Evolutionary conservation across 2,888 invertebrate species (phyloP).

Genomic region (Diaperis boleti): DNA sequence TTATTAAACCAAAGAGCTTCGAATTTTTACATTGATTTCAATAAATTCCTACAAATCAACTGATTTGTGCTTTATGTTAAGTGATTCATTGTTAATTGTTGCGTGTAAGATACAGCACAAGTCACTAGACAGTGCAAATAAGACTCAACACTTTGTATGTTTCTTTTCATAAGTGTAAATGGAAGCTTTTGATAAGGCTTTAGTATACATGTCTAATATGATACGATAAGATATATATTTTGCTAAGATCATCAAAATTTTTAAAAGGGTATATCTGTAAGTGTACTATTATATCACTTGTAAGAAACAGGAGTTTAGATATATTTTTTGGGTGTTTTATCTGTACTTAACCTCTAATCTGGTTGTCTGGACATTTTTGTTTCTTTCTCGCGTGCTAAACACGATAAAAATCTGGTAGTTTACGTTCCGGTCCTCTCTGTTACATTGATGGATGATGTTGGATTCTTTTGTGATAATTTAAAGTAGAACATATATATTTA

Average conservation of each 20-base stretch:
- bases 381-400: slow-evolving; percentile 3
- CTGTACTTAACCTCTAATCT: slow-evolving; percentile 15
- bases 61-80: slow-evolving; percentile 36
- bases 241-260: slow-evolving; percentile 47
- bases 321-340: slow-evolving; percentile 36
- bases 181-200: slow-evolving; percentile 33
- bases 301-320: slow-evolving; percentile 23
- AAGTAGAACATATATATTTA: slow-evolving; percentile 42
- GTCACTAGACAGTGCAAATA: slow-evolving; percentile 21
- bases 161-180: slow-evolving; percentile 13
- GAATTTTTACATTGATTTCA: slow-evolving; percentile 1
- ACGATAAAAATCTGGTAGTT: slow-evolving; percentile 16
- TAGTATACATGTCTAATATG: slow-evolving; percentile 33
- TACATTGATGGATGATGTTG: slow-evolving; percentile 19
- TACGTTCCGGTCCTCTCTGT: slow-evolving; percentile 16
- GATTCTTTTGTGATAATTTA: slow-evolving; percentile 42
- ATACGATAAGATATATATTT: slow-evolving; percentile 50
- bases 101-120: slow-evolving; percentile 31
- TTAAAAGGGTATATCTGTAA: slow-evolving; percentile 35
- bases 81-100: slow-evolving; percentile 35
- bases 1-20: slow-evolving; percentile 53
- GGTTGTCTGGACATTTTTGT: slow-evolving; percentile 15
- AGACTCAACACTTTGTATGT: slow-evolving; percentile 12
- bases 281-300: slow-evolving; percentile 29
- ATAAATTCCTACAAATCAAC: slow-evolving; percentile 26